phyloP scores from a whole-genome alignment of 1,140 invertebrate species.

The Drosophila biarmipes region DNA sequence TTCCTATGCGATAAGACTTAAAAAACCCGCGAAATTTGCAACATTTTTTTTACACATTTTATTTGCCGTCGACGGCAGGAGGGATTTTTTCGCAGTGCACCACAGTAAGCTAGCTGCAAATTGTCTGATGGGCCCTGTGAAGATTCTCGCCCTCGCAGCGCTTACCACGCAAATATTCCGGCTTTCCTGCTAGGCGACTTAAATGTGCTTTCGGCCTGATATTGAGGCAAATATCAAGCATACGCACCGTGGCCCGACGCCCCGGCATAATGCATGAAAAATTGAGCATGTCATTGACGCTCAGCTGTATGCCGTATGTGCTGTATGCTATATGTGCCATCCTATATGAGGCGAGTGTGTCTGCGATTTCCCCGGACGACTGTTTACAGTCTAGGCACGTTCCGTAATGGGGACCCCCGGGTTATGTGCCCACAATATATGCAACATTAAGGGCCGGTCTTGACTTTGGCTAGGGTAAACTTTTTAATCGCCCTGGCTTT shows the following conservation, averaged over 20 bases:
- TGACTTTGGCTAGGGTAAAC: conserved; percentile 57
- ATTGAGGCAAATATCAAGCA: conserved; percentile 76
- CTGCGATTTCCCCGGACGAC: conserved; percentile 25
- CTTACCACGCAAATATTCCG: conserved; percentile 72
- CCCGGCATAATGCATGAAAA: conserved; percentile 75
- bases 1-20: no score
- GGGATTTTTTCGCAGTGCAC: not conserved
- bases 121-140: conserved; percentile 66
- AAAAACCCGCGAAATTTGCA: no score
- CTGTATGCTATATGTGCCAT: conserved; percentile 21
- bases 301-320: conserved; percentile 12
- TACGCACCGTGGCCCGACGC: conserved; percentile 58
- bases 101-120: conserved; percentile 52
- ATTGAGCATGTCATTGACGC: conserved; percentile 78
- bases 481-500: conserved; percentile 75
- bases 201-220: conserved; percentile 72
- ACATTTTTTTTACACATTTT: not conserved
- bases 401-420: conserved; percentile 46
- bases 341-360: conserved; percentile 24
- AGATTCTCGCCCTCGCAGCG: conserved; percentile 27
- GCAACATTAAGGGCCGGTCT: conserved; percentile 56
- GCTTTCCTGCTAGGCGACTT: conserved; percentile 50
- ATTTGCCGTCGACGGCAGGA: fast-evolving
- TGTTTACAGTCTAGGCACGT: conserved; percentile 77
- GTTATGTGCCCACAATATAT: conserved; percentile 62